Evolutionary conservation across 1,140 invertebrate species (phyloP).

Genomic region (Paraescarpia echinospica): DNA sequence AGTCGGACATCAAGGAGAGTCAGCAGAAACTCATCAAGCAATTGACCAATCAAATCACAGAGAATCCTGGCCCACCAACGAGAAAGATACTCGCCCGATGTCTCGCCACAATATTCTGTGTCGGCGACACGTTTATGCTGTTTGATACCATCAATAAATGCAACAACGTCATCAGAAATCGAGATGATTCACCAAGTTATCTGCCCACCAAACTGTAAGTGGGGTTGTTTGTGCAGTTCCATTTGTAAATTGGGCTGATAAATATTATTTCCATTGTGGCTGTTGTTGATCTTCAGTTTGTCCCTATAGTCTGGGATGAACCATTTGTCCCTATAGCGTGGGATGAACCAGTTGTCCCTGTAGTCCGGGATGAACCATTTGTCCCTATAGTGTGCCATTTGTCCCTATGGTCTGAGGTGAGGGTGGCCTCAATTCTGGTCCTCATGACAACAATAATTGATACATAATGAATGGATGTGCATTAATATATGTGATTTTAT

Average conservation of each 20-base stretch:
- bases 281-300: not conserved
- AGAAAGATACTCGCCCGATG: constrained; percentile 88
- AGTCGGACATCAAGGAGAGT: constrained; percentile 94
- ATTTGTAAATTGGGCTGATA: not conserved
- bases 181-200: constrained; percentile 95
- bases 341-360: too few species aligned
- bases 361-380: too few species aligned
- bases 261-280: not conserved
- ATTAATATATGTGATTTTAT: too few species aligned
- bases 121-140: constrained; percentile 94
- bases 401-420: not conserved
- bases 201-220: constrained; percentile 91
- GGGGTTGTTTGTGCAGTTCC: not conserved
- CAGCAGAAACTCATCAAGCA: constrained; percentile 96
- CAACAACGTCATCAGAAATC: constrained; percentile 95
- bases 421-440: too few species aligned
- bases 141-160: constrained; percentile 98
- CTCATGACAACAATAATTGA: too few species aligned
- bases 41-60: constrained; percentile 83
- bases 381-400: not conserved
- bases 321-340: too few species aligned
- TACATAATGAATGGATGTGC: too few species aligned
- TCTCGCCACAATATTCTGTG: constrained; percentile 91
- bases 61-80: constrained; percentile 86
- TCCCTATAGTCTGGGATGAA: too few species aligned